Evolutionary conservation across 2,888 invertebrate species (phyloP).

Genomic region (Chaetogeoica ovagalla): DNA sequence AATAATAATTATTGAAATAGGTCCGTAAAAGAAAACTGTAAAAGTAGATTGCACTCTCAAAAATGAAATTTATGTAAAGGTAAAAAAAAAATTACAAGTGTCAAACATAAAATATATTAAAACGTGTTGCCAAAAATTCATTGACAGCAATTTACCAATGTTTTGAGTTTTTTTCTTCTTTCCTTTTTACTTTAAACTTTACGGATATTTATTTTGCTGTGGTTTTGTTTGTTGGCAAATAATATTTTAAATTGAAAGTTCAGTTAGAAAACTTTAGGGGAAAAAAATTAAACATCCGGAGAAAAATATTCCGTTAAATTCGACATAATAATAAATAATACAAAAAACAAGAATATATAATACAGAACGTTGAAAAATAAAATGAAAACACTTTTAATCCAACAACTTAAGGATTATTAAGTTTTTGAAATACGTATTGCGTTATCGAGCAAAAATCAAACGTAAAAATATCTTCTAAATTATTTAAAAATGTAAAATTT

Average conservation of each 20-base stretch:
- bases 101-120: slow-evolving; percentile 6
- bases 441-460: no score
- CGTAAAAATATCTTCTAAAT: no score
- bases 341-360: background rate
- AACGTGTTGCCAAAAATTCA: slow-evolving; percentile 7
- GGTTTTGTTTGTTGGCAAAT: slow-evolving; percentile 13
- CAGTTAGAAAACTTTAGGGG: background rate
- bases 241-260: slow-evolving; percentile 10
- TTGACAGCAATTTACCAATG: slow-evolving; percentile 29
- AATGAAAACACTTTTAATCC: no score
- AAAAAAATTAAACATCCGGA: background rate
- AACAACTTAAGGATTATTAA: no score
- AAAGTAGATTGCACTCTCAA: background rate
- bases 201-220: slow-evolving; percentile 1
- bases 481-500: no score
- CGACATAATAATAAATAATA: background rate
- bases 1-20: background rate
- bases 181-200: slow-evolving; percentile 12
- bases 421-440: no score
- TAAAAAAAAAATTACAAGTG: slow-evolving; percentile 11
- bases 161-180: background rate
- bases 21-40: background rate
- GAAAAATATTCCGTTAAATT: background rate
- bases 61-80: background rate
- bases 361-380: no score